Base-by-base conservation (phyloP, 2,888 invertebrate species). In the Corythucha ciliata region DNA sequence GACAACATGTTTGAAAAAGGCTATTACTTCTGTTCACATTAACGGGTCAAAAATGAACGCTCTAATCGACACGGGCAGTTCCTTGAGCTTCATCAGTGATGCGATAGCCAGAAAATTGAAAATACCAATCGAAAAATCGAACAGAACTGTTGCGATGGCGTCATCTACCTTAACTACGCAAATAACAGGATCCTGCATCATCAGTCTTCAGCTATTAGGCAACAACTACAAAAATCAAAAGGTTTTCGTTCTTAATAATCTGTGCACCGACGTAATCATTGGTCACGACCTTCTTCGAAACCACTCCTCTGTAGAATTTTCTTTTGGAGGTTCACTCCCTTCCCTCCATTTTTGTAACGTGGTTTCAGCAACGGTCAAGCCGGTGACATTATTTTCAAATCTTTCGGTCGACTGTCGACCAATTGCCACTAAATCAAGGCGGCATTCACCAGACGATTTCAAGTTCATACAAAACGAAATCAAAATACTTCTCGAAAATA, bases 201-300 rank as follows among this genome's bases (percentile, higher is more conserved):
- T 40, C 7, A 7, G 16, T 8, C 14, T 36, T 14, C 10, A 36
- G 14, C 20, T 40, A 12, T 12, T 8, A 21, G 40, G 22, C 10
- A 44, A 51, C 27, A 24, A 34, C 4, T 50, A 50, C 32, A 20
- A 21, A 14, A 50, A 34, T 36, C 18, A 34, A 4, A 47, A 52
- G 10, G n/a, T 41, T 16, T 22, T 20, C 14, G 41, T 47, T 22
- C 4, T 53, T 26, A 8, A 48, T 22, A 33, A 48, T 22, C 20
- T 52, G 10, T 52, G 52, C 37, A 27, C 47, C 33, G 52, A 52
- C 27, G 32, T 52, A 29, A 22, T 53, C 7, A 16, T 53, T 12
- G 53, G 53, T 22, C 48, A 53, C 27, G 48, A 48, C 40, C 7
- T 53, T 3, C 16, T 53, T 21, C 33, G 48, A 34, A 22, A 42